These are phyloP conservation scores for Pollicipes pollicipes DNA, from an alignment of 1,140 invertebrate genomes.

Conservation along the genomic window DNA sequence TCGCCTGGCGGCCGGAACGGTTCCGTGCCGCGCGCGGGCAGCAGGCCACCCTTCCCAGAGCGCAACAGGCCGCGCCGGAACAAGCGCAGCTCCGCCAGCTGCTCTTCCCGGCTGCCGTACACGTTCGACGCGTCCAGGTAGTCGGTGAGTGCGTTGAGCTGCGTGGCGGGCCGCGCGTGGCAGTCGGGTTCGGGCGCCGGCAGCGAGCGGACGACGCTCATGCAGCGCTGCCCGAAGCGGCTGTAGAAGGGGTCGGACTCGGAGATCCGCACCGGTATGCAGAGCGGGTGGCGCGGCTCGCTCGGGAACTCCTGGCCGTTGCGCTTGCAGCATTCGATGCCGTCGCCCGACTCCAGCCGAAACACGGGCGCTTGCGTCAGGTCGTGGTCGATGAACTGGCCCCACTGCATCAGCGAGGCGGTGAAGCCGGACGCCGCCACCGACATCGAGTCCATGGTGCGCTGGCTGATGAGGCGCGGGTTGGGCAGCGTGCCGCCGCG, in stretches of 20 bases:
- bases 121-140: constrained; percentile 80
- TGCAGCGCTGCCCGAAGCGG: constrained; percentile 48
- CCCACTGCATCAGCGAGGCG: constrained; percentile 64
- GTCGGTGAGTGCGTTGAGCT: constrained; percentile 59
- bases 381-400: constrained; percentile 57
- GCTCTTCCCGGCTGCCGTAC: constrained; percentile 44
- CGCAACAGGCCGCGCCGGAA: constrained; percentile 31
- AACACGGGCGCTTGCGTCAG: constrained; percentile 17
- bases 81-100: constrained; percentile 29
- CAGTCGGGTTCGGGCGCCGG: constrained; percentile 24
- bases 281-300: constrained; percentile 25
- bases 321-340: constrained; percentile 16
- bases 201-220: constrained; percentile 65
- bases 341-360: constrained; percentile 15
- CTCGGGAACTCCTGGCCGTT: constrained; percentile 4
- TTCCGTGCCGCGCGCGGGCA: constrained; percentile 4
- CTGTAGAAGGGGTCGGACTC: constrained; percentile 59
- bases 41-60: constrained; percentile 20
- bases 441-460: constrained; percentile 44
- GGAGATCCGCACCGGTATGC: constrained; percentile 70
- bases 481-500: constrained; percentile 36
- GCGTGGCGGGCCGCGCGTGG: not conserved
- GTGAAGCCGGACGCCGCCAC: constrained; percentile 46
- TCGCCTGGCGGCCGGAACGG: too few species aligned
- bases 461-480: constrained; percentile 46